Evolutionary conservation across 1,140 invertebrate genomes (phyloP), one percentile per base, ranked within the genome.

Genomic region (Sarcophaga bullata): DNA sequence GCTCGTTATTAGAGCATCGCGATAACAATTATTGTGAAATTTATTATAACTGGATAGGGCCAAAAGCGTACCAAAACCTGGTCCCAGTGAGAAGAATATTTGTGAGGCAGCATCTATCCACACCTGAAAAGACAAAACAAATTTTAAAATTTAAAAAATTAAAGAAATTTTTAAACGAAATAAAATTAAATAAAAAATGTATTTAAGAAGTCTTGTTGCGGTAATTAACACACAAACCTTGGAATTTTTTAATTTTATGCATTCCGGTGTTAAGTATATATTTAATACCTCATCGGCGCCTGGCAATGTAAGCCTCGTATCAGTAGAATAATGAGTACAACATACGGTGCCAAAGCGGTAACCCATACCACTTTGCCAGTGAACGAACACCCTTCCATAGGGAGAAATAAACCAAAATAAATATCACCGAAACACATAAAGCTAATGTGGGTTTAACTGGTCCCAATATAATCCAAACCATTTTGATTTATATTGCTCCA

Each of bases 51-150:
- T 98, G 81, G 97, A 96, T 47, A 98, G 93, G 0, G 98, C 98
- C 17, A 99, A 92, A 0, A 99, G 92, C 0, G 98, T 98, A 11
- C 98, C 98, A 87, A 99, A 98, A 0, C 98, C 98, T 0, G 98
- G 96, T n/a, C 98, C 98, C 54, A 99, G 91, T 0, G 98, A 99
- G 91, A 99, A 99, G 92, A 99, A 99, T 54, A 99, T 98, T n/a
- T 99, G 98, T 0, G 97, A 98, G 0, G 98, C 98, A 0, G 98
- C 98, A 90, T 99, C 98, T 80, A 98, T 97, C 98, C 98, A 99
- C 3, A 98, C 97, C 95, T 97, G 6, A 46, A 19, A 76, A 37
- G 25, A n/a, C n/a, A n/a, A n/a, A n/a, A n/a, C n/a, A n/a, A n/a
- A n/a, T n/a, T n/a, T n/a, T n/a, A n/a, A 47, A 68, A 68, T 15